phyloP scores from a whole-genome alignment of 2,797 vertebrate species.

The Galago senegalensis region DNA sequence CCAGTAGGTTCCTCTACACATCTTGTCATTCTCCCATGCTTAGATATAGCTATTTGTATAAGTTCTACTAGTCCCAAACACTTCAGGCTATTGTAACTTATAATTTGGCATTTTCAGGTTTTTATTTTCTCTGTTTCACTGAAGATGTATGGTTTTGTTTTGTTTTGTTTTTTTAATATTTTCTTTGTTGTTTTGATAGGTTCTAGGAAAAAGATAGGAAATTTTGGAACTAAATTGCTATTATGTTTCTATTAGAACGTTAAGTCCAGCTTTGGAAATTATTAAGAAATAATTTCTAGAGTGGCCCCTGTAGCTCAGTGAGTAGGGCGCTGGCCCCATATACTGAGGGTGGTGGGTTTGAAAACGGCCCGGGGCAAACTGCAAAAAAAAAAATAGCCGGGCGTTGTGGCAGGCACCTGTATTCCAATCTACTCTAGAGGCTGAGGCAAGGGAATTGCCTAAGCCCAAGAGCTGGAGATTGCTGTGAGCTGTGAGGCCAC shows the following conservation, averaged over 20 bases:
- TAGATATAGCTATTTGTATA: background rate
- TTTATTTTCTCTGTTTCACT: slow-evolving; percentile 54
- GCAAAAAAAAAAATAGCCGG: too few relatives aligned
- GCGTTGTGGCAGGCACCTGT: too few relatives aligned
- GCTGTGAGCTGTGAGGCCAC: too few relatives aligned
- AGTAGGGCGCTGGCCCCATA: too few relatives aligned
- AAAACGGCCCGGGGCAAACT: too few relatives aligned
- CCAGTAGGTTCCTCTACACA: background rate
- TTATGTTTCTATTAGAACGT: slow-evolving; percentile 55
- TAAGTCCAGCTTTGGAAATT: slow-evolving; percentile 59
- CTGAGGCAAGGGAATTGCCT: background rate
- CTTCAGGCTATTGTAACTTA: slow-evolving; percentile 60
- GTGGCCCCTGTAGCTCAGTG: too few relatives aligned
- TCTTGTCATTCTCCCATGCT: slow-evolving; percentile 17
- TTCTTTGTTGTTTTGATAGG: slow-evolving; percentile 59
- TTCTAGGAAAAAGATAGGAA: slow-evolving; percentile 54
- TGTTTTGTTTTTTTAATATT: background rate
- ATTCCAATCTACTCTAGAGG: too few relatives aligned
- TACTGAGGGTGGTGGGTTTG: too few relatives aligned
- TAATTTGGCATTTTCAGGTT: slow-evolving; percentile 56
- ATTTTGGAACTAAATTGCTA: slow-evolving; percentile 53
- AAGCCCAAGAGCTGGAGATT: background rate
- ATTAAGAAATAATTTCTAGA: slow-evolving; percentile 62
- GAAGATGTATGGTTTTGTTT: background rate
- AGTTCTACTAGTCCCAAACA: slow-evolving; percentile 18